Percentiles rank a stretch among this genome's conserved stretches.
Evolutionary conservation across 92 coral and sea anemone species (phyloP).

Genomic region (Porites lobata): DNA sequence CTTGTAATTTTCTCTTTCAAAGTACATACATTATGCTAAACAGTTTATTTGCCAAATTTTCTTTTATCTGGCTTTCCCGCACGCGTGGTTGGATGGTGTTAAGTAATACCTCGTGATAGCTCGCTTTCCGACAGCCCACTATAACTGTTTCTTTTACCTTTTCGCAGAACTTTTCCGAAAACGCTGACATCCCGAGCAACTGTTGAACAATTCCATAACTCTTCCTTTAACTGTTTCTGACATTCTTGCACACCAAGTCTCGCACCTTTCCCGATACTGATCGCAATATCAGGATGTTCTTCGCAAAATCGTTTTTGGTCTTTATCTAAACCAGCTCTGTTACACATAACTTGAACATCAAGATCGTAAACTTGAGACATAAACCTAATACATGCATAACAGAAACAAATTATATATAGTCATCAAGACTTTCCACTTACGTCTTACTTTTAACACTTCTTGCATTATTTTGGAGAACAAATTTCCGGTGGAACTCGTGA

Average conservation of each 20-base stretch:
- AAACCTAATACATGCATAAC: constrained; percentile 63
- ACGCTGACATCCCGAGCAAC: constrained; percentile 91
- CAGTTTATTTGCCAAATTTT: too few species aligned
- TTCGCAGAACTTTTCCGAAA: constrained; percentile 93
- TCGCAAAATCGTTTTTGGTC: constrained; percentile 89
- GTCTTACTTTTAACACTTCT: too few species aligned
- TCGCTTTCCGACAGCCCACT: too few species aligned
- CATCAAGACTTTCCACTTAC: neutral
- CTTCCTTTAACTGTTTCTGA: constrained; percentile 87
- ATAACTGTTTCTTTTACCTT: constrained; percentile 59
- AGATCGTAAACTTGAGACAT: constrained; percentile 96
- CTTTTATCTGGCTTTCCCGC: too few species aligned
- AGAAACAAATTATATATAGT: neutral
- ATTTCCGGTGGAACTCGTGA: too few species aligned
- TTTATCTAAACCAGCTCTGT: constrained; percentile 85
- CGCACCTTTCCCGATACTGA: constrained; percentile 97
- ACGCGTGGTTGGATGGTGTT: too few species aligned
- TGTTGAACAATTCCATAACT: constrained; percentile 98
- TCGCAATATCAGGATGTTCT: constrained; percentile 95
- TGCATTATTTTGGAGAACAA: too few species aligned
- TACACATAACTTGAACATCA: constrained; percentile 97
- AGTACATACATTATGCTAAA: neutral
- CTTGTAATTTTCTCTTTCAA: neutral
- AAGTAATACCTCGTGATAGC: too few species aligned
- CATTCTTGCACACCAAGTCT: constrained; percentile 93